Conservation (phyloP, 1,140 invertebrate species). For the Listronotus bonariensis region DNA sequence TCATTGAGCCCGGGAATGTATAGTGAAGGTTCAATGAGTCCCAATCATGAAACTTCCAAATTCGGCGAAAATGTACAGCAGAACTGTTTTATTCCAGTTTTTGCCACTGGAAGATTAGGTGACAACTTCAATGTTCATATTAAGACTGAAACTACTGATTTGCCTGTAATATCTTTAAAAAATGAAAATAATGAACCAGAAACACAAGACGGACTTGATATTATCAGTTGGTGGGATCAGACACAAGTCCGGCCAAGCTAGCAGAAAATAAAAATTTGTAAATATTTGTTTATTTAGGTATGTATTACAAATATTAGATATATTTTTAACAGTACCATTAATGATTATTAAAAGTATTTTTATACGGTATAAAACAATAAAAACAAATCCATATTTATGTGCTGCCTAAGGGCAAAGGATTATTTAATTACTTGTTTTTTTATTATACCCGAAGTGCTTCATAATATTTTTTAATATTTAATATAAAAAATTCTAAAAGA, state of each 20-base stretch:
- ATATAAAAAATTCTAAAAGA: no score
- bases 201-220: constrained; percentile 56
- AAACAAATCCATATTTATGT: no score
- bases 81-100: constrained; percentile 47
- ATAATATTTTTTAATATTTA: no score
- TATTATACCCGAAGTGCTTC: no score
- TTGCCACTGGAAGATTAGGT: constrained; percentile 34
- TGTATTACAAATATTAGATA: background rate
- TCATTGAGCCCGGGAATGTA: constrained; percentile 52
- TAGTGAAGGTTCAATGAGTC: constrained; percentile 52
- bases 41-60: constrained; percentile 24
- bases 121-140: constrained; percentile 39
- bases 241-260: constrained; percentile 47
- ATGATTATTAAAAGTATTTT: no score
- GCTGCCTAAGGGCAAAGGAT: no score
- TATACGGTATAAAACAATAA: no score
- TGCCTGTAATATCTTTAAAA: constrained; percentile 46
- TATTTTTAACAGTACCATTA: no score
- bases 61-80: constrained; percentile 20
- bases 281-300: background rate
- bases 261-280: background rate
- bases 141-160: constrained; percentile 42
- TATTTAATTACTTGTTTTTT: no score
- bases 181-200: constrained; percentile 52
- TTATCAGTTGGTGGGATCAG: constrained; percentile 60